These are phyloP conservation scores for Cylloceria caligata DNA, from an alignment of 2,888 invertebrate species.

Conservation along the genomic window DNA sequence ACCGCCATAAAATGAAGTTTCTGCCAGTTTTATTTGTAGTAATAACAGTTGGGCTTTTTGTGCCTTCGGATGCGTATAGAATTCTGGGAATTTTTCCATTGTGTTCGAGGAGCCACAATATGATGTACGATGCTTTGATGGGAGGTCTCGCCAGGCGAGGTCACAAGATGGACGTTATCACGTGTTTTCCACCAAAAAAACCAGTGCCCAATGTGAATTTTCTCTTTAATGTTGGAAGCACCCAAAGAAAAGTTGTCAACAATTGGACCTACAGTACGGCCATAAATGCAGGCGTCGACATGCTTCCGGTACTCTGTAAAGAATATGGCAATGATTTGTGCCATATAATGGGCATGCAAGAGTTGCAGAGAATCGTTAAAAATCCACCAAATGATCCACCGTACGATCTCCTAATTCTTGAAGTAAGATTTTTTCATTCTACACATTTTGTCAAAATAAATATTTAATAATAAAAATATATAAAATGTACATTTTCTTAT, in stretches of 20 bases:
- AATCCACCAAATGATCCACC: slow-evolving; percentile 73
- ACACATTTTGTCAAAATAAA: neutral
- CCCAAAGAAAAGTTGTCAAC: slow-evolving; percentile 55
- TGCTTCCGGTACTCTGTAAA: slow-evolving; percentile 70
- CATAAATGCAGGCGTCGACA: slow-evolving; percentile 56
- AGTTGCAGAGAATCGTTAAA: slow-evolving; percentile 70
- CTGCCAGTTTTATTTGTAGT: neutral
- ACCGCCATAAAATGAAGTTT: neutral
- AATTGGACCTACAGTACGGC: slow-evolving; percentile 60
- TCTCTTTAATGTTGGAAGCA: slow-evolving; percentile 65
- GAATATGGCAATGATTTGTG: slow-evolving; percentile 73
- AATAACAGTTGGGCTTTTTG: slow-evolving; percentile 1
- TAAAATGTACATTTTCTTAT: neutral
- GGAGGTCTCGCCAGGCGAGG: slow-evolving; percentile 80
- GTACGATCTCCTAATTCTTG: slow-evolving; percentile 74
- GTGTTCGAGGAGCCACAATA: slow-evolving; percentile 84
- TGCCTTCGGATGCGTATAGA: slow-evolving; percentile 60
- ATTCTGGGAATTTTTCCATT: slow-evolving; percentile 83
- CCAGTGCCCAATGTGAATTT: slow-evolving; percentile 64
- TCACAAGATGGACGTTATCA: slow-evolving; percentile 82
- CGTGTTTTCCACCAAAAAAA: slow-evolving; percentile 68
- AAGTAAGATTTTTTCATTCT: slow-evolving; percentile 71
- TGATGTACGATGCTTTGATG: slow-evolving; percentile 83
- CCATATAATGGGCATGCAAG: slow-evolving; percentile 68
- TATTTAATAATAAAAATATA: neutral